These are phyloP conservation scores for Brachionus asplanchnoidis DNA, from an alignment of 1,140 invertebrate species.

Conservation along the genomic window DNA sequence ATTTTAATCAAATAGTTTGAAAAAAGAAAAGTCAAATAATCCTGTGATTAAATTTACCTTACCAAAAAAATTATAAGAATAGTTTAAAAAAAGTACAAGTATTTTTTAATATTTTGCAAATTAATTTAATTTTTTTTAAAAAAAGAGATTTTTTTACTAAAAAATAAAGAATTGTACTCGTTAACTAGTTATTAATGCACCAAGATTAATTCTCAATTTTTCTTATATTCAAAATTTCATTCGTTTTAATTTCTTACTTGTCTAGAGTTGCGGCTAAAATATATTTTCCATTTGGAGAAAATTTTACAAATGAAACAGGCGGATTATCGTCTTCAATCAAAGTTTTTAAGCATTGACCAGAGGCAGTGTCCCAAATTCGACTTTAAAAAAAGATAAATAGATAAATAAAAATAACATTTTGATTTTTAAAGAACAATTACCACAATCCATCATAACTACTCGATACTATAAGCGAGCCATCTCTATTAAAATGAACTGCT, in stretches of 20 bases:
- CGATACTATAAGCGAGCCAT: conserved; percentile 94
- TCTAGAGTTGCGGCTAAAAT: conserved; percentile 95
- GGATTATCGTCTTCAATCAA: conserved; percentile 83
- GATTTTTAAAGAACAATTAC: conserved; percentile 57
- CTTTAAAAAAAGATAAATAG: conserved; percentile 62
- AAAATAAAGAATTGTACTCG: neutral
- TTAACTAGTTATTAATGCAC: too few relatives aligned
- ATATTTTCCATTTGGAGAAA: conserved; percentile 99
- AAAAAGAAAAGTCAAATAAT: too few relatives aligned
- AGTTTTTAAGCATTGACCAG: conserved; percentile 97
- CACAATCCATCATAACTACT: conserved; percentile 98
- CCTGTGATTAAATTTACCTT: too few relatives aligned
- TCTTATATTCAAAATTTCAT: too few relatives aligned
- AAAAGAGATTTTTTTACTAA: neutral
- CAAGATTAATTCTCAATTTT: too few relatives aligned
- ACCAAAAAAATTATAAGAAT: too few relatives aligned
- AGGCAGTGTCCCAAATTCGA: conserved; percentile 99
- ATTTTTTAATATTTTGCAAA: too few relatives aligned
- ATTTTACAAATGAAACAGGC: conserved; percentile 98
- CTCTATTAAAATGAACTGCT: conserved; percentile 72
- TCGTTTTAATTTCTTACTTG: conserved; percentile 64
- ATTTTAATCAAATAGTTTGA: too few relatives aligned
- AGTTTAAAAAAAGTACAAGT: too few relatives aligned
- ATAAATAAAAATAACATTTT: neutral
- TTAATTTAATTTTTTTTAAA: neutral